These are phyloP conservation scores for Drosophila mimica DNA, from an alignment of 2,888 invertebrate genomes.

Conservation along the genomic window DNA sequence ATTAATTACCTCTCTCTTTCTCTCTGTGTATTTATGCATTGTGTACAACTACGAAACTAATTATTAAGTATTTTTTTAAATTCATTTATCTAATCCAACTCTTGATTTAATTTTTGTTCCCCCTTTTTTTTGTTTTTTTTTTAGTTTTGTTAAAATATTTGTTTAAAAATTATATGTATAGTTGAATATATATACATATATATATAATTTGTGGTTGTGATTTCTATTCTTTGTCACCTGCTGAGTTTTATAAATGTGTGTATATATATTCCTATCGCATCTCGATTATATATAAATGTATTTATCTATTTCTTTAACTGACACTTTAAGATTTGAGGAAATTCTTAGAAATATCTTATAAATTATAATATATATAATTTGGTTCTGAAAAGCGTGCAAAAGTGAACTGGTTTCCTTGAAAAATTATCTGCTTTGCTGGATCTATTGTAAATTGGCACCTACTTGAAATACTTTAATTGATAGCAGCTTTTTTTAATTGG, in stretches of 20 bases:
- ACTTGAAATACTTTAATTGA: not conserved
- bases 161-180: not conserved
- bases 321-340: not conserved
- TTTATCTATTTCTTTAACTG: not conserved
- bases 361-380: not conserved
- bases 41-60: not conserved
- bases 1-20: not conserved
- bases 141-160: not conserved
- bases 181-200: not conserved
- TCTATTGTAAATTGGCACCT: not conserved
- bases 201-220: not conserved
- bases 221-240: not conserved
- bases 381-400: not conserved
- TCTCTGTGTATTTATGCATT: not conserved
- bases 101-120: not conserved
- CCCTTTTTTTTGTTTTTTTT: not conserved
- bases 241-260: not conserved
- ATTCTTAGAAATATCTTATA: not conserved
- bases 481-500: not conserved
- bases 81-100: not conserved
- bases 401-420: not conserved
- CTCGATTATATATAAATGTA: not conserved
- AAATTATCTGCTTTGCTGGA: not conserved
- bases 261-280: not conserved
- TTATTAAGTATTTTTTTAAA: not conserved